Evolutionary conservation across 2,797 vertebrate species (phyloP), one percentile per base, ranked within the genome.

Genomic region (Aulostomus chinensis): DNA sequence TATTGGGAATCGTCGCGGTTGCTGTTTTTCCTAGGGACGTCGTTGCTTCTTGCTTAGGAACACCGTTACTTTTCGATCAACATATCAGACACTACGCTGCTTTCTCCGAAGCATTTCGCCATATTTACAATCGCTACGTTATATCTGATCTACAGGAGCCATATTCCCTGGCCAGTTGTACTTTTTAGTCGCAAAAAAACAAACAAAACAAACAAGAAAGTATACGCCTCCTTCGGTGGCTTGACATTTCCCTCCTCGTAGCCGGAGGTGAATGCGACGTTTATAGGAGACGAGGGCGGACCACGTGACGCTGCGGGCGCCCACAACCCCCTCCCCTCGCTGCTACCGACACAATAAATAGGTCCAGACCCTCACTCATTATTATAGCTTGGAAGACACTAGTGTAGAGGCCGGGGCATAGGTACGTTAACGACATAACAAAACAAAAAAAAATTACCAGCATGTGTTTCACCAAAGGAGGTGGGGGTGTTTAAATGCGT

Each of bases 271-370:
- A 49, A 49, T 7, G 70, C 33, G 52, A 10, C 76, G 72, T 83
- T 87, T 87, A 89, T 86, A 68, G 59, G 45, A 48, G 39, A 37
- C 0, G 58, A 77, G 46, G 68, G 35, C 35, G 36, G 41, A 47
- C 38, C 86, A 87, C 73, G 83, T 87, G 84, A 84, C 57, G 5
- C 29, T 40, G 31, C 47, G 18, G 42, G n/a, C n/a, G 15, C 47
- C 1, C 13, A 7, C 37, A 17, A 4, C n/a, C 20, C 50, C 3
- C 29, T 11, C 38, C 57, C 40, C 46, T 57, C 11, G n/a, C 17
- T 24, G n/a, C 46, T 46, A 10, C 39, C 13, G 41, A 25, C 14
- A 14, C 1, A 1, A 64, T 59, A 69, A 64, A 56, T 26, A 40
- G 43, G 14, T 5, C 28, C 4, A 4, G 24, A 25, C 9, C 2